phyloP scores from a whole-genome alignment of 2,888 invertebrate genomes.

The Phengaris arion region DNA sequence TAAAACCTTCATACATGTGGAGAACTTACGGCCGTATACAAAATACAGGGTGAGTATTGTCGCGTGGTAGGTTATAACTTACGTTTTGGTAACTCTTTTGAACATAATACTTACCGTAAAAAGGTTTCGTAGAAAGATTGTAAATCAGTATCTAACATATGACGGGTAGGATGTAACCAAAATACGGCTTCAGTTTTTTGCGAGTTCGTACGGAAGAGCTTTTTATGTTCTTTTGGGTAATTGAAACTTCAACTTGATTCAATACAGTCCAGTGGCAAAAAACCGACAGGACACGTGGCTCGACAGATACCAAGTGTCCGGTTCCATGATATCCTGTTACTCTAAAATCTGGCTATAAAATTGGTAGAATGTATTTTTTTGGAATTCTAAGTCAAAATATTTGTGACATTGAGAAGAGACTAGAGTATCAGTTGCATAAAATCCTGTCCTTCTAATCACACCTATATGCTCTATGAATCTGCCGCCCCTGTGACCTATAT shows the following conservation, averaged over 20 bases:
- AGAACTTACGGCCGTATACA: slow-evolving; percentile 91
- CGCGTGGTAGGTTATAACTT: too few species aligned
- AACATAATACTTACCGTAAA: neutral
- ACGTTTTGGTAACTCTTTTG: neutral
- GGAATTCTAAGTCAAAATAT: neutral
- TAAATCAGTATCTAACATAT: slow-evolving; percentile 3
- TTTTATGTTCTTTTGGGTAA: slow-evolving; percentile 9
- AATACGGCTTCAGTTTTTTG: slow-evolving; percentile 18
- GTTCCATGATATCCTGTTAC: neutral
- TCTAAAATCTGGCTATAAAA: neutral
- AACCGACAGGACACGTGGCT: neutral
- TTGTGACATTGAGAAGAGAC: too few species aligned
- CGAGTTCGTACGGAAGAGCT: neutral
- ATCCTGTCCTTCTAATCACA: too few species aligned
- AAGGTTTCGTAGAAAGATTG: neutral
- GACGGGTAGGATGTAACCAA: neutral
- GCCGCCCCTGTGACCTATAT: too few species aligned
- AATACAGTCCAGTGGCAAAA: slow-evolving; percentile 12
- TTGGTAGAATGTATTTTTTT: neutral
- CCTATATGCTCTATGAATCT: too few species aligned
- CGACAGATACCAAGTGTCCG: neutral
- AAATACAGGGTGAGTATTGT: slow-evolving; percentile 87
- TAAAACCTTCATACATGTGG: slow-evolving; percentile 84
- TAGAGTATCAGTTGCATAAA: too few species aligned
- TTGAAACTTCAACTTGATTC: slow-evolving; percentile 6